A percentile compares a stretch with the other conserved stretches of the same genome.
Conservation (phyloP, 1,140 invertebrate genomes). For the Proctacanthus coquilletti region DNA sequence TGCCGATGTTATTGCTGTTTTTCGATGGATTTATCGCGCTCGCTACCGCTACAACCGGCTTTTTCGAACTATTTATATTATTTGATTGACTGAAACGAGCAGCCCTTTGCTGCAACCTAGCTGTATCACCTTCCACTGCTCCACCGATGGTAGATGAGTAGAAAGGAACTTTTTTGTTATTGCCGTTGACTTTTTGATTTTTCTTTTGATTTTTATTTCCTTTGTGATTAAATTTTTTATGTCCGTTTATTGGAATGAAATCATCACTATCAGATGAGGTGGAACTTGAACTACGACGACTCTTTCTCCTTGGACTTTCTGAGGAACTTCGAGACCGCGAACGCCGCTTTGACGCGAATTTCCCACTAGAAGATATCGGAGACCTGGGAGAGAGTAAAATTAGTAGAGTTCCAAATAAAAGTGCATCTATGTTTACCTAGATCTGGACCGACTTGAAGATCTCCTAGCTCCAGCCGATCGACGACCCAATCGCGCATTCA, state of each 20-base stretch:
- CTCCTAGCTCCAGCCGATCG: conserved; percentile 6
- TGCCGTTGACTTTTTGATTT: conserved; percentile 29
- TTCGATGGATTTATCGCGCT: conserved; percentile 23
- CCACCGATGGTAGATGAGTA: conserved; percentile 47
- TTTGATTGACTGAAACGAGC: conserved; percentile 60
- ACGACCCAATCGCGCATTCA: conserved; percentile 13
- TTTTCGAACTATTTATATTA: conserved; percentile 21
- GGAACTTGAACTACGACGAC: conserved; percentile 15
- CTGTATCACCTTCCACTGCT: conserved; percentile 48
- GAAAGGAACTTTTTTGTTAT: conserved; percentile 43
- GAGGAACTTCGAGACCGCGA: conserved; percentile 16
- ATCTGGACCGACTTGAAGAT: conserved; percentile 13
- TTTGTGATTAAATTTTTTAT: conserved; percentile 21
- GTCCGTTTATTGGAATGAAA: conserved; percentile 18
- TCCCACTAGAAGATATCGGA: background rate
- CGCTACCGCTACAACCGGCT: conserved; percentile 25
- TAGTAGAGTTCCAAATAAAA: too few relatives aligned
- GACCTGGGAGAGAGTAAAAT: background rate
- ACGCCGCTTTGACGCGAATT: conserved; percentile 9
- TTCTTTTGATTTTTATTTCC: conserved; percentile 37
- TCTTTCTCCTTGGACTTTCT: conserved; percentile 20
- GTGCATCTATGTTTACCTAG: too few relatives aligned
- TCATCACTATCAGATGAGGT: conserved; percentile 13
- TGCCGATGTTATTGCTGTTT: conserved; percentile 15
- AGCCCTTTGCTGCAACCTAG: conserved; percentile 67